Evolutionary conservation across 2,797 vertebrate genomes (phyloP).

Genomic region (Adelosebastes latens): DNA sequence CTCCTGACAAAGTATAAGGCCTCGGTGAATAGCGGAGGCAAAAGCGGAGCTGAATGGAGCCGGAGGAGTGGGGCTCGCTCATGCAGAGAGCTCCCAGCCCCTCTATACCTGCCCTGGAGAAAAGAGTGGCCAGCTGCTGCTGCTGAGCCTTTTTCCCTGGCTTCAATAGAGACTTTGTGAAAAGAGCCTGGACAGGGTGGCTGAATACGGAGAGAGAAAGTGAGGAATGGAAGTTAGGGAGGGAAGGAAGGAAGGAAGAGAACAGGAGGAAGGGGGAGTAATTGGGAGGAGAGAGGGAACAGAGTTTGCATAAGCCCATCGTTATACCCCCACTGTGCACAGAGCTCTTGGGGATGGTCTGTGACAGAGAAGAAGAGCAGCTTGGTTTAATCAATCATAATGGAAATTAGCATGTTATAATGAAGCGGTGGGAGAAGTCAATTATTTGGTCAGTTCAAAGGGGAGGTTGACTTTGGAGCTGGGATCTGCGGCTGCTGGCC

Average conservation of each 20-base stretch:
- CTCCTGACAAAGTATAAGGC: constrained; percentile 76
- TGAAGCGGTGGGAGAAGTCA: constrained; percentile 72
- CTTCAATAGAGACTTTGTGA: constrained; percentile 81
- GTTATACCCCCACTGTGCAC: constrained; percentile 58
- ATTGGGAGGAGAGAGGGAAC: constrained; percentile 43
- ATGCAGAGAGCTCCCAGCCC: constrained; percentile 81
- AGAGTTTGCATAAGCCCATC: constrained; percentile 57
- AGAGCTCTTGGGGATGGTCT: constrained; percentile 54
- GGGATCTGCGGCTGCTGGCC: constrained; percentile 52
- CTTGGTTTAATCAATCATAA: constrained; percentile 81
- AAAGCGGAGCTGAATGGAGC: constrained; percentile 74
- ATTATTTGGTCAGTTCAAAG: constrained; percentile 79
- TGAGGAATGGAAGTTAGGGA: constrained; percentile 68
- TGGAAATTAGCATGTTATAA: constrained; percentile 84
- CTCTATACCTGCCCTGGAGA: constrained; percentile 78
- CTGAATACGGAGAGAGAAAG: constrained; percentile 74
- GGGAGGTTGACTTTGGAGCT: constrained; percentile 65
- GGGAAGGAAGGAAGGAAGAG: constrained; percentile 39
- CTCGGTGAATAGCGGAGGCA: constrained; percentile 71
- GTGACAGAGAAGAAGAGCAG: constrained; percentile 63
- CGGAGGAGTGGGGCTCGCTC: constrained; percentile 76
- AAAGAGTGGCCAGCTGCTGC: constrained; percentile 83
- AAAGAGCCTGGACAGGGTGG: constrained; percentile 73
- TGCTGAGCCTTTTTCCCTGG: constrained; percentile 74
- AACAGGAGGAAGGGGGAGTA: background rate